Evolutionary conservation across 30 jellyfish, hydroid and myxozoan species (phyloP).

Genomic region (Clytia hemisphaerica): DNA sequence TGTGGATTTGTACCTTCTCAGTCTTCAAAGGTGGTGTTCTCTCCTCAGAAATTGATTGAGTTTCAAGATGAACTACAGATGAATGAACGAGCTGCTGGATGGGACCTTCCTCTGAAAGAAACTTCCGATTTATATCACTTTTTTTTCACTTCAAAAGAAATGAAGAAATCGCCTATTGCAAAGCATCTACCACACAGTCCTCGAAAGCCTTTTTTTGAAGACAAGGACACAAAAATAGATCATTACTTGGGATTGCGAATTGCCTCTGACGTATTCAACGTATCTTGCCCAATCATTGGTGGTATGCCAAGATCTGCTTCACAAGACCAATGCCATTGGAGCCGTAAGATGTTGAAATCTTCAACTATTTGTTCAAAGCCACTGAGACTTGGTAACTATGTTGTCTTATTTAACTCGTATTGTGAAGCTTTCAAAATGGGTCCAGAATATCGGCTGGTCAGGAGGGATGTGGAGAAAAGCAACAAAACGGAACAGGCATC

Average conservation of each 20-base stretch:
- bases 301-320: not conserved
- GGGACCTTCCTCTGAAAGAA: not conserved
- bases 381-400: not conserved
- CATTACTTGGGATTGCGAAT: not conserved
- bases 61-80: too few species aligned
- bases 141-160: slow-evolving; percentile 10
- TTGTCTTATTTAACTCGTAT: not conserved
- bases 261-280: not conserved
- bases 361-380: slow-evolving; percentile 1
- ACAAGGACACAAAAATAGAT: not conserved
- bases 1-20: not conserved
- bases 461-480: slow-evolving; percentile 7
- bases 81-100: not conserved
- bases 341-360: slow-evolving; percentile 1
- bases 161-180: not conserved
- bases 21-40: not conserved
- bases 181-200: not conserved
- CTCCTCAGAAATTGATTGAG: too few species aligned
- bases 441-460: slow-evolving; percentile 7
- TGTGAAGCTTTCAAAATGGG: slow-evolving; percentile 1
- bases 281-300: not conserved
- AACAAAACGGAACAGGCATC: slow-evolving; percentile 18
- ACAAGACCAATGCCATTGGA: slow-evolving; percentile 24
- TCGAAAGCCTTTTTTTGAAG: not conserved
- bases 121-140: slow-evolving; percentile 1